These are phyloP conservation scores for Hyperoplus immaculatus DNA, from an alignment of 2,797 vertebrate species.

Conservation along the genomic window DNA sequence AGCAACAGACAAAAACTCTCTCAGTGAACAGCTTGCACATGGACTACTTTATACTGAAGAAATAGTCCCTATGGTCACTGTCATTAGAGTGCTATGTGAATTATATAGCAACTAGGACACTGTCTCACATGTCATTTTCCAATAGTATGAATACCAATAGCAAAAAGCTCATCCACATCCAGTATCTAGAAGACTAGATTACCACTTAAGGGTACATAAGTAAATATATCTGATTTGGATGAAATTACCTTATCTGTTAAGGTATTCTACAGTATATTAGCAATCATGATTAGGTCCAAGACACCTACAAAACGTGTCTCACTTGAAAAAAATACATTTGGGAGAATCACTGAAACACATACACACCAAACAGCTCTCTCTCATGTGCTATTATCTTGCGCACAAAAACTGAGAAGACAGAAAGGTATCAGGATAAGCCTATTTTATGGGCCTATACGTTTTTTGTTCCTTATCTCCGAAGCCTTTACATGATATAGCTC, in stretches of 20 bases:
- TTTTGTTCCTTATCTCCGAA: conserved; percentile 37
- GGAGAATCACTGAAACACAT: conserved; percentile 10
- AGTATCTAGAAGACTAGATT: not conserved
- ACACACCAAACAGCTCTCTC: conserved; percentile 19
- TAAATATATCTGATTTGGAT: not conserved
- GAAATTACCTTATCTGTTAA: not conserved
- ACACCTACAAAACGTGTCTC: no score
- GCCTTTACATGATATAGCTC: conserved; percentile 49
- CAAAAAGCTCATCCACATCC: not conserved
- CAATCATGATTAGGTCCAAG: not conserved
- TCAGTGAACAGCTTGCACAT: not conserved
- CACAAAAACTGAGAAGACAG: conserved; percentile 30
- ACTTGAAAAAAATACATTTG: not conserved
- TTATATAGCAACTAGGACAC: not conserved
- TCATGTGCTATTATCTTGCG: conserved; percentile 47
- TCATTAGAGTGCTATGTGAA: not conserved
- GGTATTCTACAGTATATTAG: not conserved
- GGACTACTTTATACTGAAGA: not conserved
- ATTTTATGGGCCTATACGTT: conserved; percentile 51
- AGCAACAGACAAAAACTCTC: not conserved
- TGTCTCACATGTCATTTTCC: not conserved
- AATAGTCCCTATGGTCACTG: not conserved
- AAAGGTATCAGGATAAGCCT: conserved; percentile 37
- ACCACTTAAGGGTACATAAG: not conserved
- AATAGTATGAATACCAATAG: not conserved